Base-by-base conservation (phyloP, 2,888 invertebrate species). In the Drosophila bunnanda region DNA sequence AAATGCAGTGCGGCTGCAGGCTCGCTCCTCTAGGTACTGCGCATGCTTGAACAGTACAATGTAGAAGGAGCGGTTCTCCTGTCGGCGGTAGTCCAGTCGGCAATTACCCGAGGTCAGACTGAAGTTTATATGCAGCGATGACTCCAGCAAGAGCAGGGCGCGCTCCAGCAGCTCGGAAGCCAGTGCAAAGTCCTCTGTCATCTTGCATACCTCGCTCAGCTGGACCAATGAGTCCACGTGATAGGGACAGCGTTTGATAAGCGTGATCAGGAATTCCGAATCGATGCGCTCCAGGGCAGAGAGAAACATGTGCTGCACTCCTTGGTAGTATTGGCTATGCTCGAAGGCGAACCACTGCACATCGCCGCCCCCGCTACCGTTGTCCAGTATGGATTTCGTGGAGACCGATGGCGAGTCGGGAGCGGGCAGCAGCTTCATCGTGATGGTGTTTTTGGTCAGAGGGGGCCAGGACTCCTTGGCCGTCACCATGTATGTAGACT, bases 1-100 rank as follows among this genome's bases (percentile, higher is more conserved):
- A 78, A 98, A 93, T n/a, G 97, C 96, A 2, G 98, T 97, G 75
- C 97, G 94, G 88, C 96, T 95, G 91, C 97, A 97, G 7, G 97
- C 96, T 75, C 96, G 93, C 70, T 95, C 95, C 32, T 96, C 96
- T 61, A 97, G 94, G 89, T 96, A 96, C 64, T 94, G 93, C 72
- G 97, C 93, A 91, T 97, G 97, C 87, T 96, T 96, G 91, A 97
- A 97, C 28, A 98, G 92, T 0, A 96, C 95, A 64, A 97, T 94
- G 90, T 95, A 97, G 75, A 98, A 94, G 6, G 96, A 94, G 77
- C 97, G 95, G 93, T 98, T 98, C 91, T 97, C 97, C 90, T 96
- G 96, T 76, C 95, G 94, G 59, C 94, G 94, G 89, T 97, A 98
- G 90, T 96, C 96, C 46, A 98, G 91, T 58, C 96, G 93, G 89